These are phyloP conservation scores for Linurgus olivaceus DNA, from an alignment of 2,797 vertebrate species.

Conservation along the genomic window DNA sequence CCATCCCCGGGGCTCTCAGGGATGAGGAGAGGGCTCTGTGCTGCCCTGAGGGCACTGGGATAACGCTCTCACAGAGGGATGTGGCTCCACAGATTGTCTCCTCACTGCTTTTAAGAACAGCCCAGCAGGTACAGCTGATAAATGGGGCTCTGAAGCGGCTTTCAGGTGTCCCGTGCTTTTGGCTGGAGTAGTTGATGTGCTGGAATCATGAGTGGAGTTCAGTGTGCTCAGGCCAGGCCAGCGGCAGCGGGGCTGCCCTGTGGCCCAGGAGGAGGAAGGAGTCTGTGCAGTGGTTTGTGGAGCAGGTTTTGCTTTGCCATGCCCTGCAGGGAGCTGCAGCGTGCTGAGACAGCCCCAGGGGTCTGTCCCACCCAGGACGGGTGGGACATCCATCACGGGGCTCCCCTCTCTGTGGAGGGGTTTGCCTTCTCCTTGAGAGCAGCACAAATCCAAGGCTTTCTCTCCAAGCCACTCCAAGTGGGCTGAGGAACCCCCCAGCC, in stretches of 20 bases:
- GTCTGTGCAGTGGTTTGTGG: neutral
- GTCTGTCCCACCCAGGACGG: neutral
- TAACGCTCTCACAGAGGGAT: neutral
- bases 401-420: neutral
- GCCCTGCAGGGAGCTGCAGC: neutral
- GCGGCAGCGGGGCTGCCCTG: neutral
- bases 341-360: neutral
- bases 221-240: neutral
- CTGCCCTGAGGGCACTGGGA: neutral
- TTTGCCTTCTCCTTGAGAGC: neutral
- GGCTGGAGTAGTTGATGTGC: neutral
- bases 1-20: slow-evolving; percentile 28
- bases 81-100: neutral
- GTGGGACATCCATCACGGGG: too few species aligned
- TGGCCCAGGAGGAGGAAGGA: accelerated
- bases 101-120: neutral
- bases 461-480: accelerated
- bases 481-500: neutral
- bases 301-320: neutral
- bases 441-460: neutral
- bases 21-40: slow-evolving; percentile 47
- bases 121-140: neutral
- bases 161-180: neutral
- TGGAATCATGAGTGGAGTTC: neutral
- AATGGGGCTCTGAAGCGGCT: neutral